phyloP scores from a whole-genome alignment of 2,797 vertebrate species.

The Neomorphus geoffroyi region DNA sequence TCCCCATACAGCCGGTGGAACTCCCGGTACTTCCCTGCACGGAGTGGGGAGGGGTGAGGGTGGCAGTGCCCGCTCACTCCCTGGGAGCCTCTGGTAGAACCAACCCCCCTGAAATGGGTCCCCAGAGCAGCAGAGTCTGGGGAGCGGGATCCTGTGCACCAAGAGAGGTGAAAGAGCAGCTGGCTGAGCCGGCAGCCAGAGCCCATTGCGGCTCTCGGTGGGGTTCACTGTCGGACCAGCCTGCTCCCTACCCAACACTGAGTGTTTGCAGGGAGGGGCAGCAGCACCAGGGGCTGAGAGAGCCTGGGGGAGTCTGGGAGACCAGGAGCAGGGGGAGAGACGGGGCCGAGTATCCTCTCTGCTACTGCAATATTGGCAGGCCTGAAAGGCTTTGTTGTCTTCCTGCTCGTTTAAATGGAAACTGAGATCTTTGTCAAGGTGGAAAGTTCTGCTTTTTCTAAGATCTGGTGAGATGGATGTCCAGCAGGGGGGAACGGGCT shows the following conservation, averaged over 20 bases:
- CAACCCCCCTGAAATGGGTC: neutral
- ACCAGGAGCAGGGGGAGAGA: neutral
- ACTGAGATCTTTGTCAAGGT: neutral
- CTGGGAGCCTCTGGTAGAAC: neutral
- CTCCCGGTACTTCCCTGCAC: conserved; percentile 92
- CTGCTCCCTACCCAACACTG: neutral
- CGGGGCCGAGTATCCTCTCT: neutral
- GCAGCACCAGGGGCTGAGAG: neutral
- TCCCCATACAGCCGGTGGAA: conserved; percentile 95
- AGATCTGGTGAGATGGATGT: neutral
- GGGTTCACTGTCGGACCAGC: neutral
- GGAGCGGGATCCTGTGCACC: neutral
- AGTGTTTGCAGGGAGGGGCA: neutral
- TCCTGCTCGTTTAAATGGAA: neutral
- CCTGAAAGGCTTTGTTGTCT: neutral
- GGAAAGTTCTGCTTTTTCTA: neutral
- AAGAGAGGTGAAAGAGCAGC: neutral
- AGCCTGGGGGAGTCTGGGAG: neutral
- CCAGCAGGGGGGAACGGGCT: neutral
- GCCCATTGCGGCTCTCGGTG: neutral
- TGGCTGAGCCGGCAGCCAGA: neutral
- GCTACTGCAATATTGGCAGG: neutral
- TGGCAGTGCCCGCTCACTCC: neutral
- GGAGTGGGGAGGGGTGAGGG: no score
- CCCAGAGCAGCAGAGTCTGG: neutral